Conservation (phyloP, 1,140 invertebrate species). For the Myzus persicae region DNA sequence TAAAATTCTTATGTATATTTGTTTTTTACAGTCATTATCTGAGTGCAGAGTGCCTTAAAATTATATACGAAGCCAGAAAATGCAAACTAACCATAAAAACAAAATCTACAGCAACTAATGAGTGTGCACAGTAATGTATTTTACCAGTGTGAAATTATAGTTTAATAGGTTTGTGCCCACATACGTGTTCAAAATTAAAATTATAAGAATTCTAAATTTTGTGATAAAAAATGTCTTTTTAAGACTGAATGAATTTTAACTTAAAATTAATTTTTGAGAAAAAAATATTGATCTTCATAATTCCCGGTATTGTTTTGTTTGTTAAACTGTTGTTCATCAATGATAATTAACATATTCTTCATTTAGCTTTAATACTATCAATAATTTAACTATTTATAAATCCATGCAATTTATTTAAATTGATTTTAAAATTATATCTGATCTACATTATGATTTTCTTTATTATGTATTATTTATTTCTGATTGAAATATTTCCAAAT, state of each 20-base stretch:
- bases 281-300: not conserved
- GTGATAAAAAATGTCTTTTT: conserved; percentile 36
- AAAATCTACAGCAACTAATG: not conserved
- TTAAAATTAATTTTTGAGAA: not conserved
- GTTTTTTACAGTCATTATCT: not conserved
- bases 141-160: not conserved
- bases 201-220: conserved; percentile 30
- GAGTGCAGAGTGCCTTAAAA: not conserved
- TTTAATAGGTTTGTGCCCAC: not conserved
- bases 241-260: conserved; percentile 28
- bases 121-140: not conserved
- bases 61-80: too few relatives aligned
- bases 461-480: not conserved
- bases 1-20: not conserved
- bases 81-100: not conserved
- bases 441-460: not conserved
- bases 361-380: not conserved
- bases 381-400: not conserved
- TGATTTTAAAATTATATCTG: not conserved
- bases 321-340: not conserved
- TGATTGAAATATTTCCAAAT: not conserved
- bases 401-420: not conserved
- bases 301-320: not conserved
- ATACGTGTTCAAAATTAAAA: conserved; percentile 29
- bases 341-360: not conserved